A percentile compares a stretch with the other conserved stretches of the same genome.
Evolutionary conservation across 53 echinoderm and acorn worm genomes (phyloP).

Genomic region (Patiria pectinifera): DNA sequence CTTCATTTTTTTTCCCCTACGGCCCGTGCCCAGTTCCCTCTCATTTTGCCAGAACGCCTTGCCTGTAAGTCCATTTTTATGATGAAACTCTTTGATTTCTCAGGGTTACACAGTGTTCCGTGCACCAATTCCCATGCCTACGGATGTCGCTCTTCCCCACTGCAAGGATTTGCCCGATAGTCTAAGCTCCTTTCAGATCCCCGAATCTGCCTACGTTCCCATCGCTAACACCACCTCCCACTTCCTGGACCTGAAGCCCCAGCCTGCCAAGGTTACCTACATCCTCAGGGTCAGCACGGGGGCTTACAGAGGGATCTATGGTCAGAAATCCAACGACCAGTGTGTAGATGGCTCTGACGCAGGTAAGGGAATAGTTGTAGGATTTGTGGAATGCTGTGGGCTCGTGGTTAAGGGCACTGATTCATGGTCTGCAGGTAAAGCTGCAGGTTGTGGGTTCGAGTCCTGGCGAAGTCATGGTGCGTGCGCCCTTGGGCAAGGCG

Average conservation of each 20-base stretch:
- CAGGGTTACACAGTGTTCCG: constrained; percentile 84
- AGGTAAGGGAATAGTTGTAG: background rate
- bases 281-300: constrained; percentile 68
- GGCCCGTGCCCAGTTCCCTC: too few species aligned
- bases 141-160: too few species aligned
- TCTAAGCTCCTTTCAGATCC: background rate
- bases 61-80: too few species aligned
- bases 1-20: too few species aligned
- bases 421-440: too few species aligned
- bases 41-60: too few species aligned
- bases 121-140: constrained; percentile 17
- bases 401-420: too few species aligned
- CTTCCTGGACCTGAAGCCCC: background rate
- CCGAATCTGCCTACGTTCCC: background rate
- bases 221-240: constrained; percentile 27
- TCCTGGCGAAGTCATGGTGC: too few species aligned
- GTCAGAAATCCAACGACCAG: constrained; percentile 33
- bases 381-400: too few species aligned
- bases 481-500: too few species aligned
- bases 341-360: background rate
- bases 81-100: background rate
- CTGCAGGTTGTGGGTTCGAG: too few species aligned
- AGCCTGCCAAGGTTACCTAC: background rate
- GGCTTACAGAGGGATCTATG: constrained; percentile 73
- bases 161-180: background rate